Evolutionary conservation across 2,797 vertebrate genomes (phyloP).

Genomic region (Pterois miles): DNA sequence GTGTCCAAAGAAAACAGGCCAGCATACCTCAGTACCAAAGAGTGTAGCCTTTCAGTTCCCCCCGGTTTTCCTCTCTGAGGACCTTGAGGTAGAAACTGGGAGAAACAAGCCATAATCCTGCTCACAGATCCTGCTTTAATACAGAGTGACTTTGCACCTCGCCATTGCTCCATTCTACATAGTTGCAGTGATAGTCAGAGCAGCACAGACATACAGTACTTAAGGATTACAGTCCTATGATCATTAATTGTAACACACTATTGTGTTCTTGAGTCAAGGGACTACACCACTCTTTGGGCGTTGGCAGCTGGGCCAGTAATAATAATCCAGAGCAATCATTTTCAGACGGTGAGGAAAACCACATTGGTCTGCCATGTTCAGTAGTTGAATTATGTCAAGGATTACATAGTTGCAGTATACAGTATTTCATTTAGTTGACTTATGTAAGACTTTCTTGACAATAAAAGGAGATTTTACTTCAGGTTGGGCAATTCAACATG

Average conservation of each 20-base stretch:
- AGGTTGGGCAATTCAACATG: not conserved
- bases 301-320: conserved; percentile 49
- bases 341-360: not conserved
- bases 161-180: conserved; percentile 29
- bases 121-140: conserved; percentile 58
- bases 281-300: conserved; percentile 44
- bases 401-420: not conserved
- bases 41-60: conserved; percentile 53
- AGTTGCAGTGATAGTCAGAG: conserved; percentile 46
- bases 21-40: conserved; percentile 38
- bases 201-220: conserved; percentile 24
- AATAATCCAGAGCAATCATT: conserved; percentile 5
- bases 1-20: conserved; percentile 67
- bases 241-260: not conserved
- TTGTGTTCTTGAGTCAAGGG: conserved; percentile 13
- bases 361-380: not conserved
- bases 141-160: conserved; percentile 38
- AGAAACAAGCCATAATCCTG: conserved; percentile 39
- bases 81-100: conserved; percentile 33
- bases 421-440: not conserved
- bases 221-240: not conserved
- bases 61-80: conserved; percentile 27
- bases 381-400: not conserved
- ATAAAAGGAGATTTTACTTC: not conserved
- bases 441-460: not conserved